Base-by-base conservation (phyloP, 2,888 invertebrate genomes). In the Strigamia crassipes region DNA sequence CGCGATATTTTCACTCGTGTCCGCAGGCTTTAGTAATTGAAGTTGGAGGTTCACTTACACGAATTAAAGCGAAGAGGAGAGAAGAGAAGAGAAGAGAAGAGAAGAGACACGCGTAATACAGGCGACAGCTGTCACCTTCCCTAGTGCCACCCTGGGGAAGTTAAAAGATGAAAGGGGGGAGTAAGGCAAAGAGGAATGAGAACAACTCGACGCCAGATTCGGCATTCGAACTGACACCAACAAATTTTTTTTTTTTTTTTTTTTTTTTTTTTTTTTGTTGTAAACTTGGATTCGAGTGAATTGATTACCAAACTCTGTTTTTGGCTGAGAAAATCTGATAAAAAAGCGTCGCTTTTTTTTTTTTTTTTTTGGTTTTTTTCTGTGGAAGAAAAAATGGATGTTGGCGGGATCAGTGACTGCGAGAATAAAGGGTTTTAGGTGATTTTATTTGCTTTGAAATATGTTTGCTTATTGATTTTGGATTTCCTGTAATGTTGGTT, bases 51-150 rank as follows among this genome's bases (percentile, higher is more conserved):
- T 46, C 46, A 66, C 21, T 12, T 21, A 23, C 61, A 66, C 21
- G 61, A 66, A 66, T 66, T 66, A 66, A 66, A 66, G 61, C 18
- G 61, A 66, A 23, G 21, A 66, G 23, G 1, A 27, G 27, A 27
- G 27, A 27, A 27, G 27, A 27, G 27, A 27, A 27, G 27, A 27
- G 27, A 27, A 27, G n/a, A n/a, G n/a, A 27, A 27, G 27, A 27
- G 27, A 27, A 21, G 61, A 46, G 61, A 21, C n/a, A 46, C n/a
- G 46, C 46, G 13, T 13, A n/a, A 46, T 12, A 66, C 61, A 18
- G 10, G 61, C 61, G 61, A 66, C 61, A 66, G 61, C 61, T 66
- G 61, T 66, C 61, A 66, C 61, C 61, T 66, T 66, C 61, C 61
- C 61, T 2, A 66, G 61, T 23, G 61, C 61, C 61, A 66, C 61